These are phyloP conservation scores for Drosophila austrosaltans DNA, from an alignment of 2,888 invertebrate genomes.

Conservation along the genomic window DNA sequence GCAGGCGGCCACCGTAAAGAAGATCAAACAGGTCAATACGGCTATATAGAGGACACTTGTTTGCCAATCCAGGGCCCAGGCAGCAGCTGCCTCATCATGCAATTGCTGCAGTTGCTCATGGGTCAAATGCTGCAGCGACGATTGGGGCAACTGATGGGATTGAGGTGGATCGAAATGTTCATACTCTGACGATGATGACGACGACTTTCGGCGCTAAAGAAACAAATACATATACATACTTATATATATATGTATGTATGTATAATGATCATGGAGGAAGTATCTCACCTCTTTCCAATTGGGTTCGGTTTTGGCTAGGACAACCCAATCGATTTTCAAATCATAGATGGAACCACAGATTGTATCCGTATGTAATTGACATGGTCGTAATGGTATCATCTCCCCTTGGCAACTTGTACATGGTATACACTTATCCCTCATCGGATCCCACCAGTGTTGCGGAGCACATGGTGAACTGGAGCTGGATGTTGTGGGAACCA, in stretches of 20 bases:
- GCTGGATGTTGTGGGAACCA: constrained; percentile 2
- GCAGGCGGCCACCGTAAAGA: constrained; percentile 90
- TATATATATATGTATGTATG: too few relatives aligned
- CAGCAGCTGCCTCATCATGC: constrained; percentile 79
- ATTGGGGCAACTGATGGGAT: constrained; percentile 18
- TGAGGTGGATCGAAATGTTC: constrained; percentile 62
- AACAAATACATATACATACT: background rate
- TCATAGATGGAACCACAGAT: constrained; percentile 89
- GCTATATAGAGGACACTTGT: constrained; percentile 89
- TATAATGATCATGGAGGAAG: too few relatives aligned
- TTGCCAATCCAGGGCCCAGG: constrained; percentile 88
- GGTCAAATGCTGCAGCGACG: constrained; percentile 72
- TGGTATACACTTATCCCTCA: constrained; percentile 87
- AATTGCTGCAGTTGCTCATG: constrained; percentile 80
- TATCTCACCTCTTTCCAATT: constrained; percentile 83
- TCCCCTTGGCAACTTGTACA: constrained; percentile 89
- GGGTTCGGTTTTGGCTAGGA: constrained; percentile 84
- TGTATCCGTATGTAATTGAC: constrained; percentile 90
- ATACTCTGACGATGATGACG: constrained; percentile 52
- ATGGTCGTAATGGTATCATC: constrained; percentile 88
- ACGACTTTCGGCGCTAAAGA: constrained; percentile 81
- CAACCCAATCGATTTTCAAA: constrained; percentile 87
- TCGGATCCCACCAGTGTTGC: constrained; percentile 88
- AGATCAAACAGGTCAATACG: constrained; percentile 90
- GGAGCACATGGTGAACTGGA: constrained; percentile 84